Evolutionary conservation across 2,113 vertebrate genomes (phyloP), one percentile per base, ranked within the genome.

Genomic region (Dasypus novemcinctus): DNA sequence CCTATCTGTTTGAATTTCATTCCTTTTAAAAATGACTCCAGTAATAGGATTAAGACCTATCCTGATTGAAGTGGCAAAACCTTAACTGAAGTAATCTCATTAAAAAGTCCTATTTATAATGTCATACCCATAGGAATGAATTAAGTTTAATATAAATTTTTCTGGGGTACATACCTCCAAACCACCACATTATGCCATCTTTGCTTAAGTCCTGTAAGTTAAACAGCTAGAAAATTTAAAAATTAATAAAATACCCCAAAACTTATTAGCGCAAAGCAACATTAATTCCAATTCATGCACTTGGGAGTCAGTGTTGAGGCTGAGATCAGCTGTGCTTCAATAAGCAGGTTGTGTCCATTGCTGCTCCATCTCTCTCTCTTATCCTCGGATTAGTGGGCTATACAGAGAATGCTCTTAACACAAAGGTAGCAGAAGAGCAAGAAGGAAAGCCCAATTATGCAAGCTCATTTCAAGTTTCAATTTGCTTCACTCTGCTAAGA

Each of bases 151-250:
- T 59, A 59, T n/a, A 59, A 20, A 5, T 59, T 59, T 59, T 59
- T 59, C 54, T 54, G 6, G 4, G 20, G 6, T 59, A 59, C 5
- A 21, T 59, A 23, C 57, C 21, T 21, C 57, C 21, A 59, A 59
- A 23, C 4, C 57, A 59, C 18, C 57, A 59, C 57, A 59, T 59
- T 59, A 59, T 20, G 18, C 66, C 64, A 72, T 90, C 81, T 92
- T 52, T 82, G 25, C 64, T 94, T 82, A 78, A 68, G 36, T 87
- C 57, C 43, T 91, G 91, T n/a, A 80, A 91, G 64, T 17, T 52
- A 63, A 79, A 79, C 21, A 86, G 36, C 82, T 87, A 89, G 71
- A 17, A 13, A 41, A 59, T 43, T 49, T 49, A 49, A 49, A 49
- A 49, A 85, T 85, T 21, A 59, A 59, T 21, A 59, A 59, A 21